Evolutionary conservation across 2,797 vertebrate species (phyloP).

Genomic region (Spinus pinus): DNA sequence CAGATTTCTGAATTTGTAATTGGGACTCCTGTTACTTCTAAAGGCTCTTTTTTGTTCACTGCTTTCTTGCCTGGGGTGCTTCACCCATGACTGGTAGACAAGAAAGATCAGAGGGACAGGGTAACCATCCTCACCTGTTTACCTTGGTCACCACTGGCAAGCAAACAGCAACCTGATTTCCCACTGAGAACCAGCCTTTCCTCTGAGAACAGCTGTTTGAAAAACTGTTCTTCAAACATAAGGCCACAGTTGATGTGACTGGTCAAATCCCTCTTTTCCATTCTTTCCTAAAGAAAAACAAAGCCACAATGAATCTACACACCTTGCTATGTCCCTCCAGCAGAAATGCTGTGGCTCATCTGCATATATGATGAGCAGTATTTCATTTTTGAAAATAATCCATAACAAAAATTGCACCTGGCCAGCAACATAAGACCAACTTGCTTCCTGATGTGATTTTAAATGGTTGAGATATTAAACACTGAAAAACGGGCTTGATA

Average conservation of each 20-base stretch:
- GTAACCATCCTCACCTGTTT: background rate
- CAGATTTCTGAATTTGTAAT: background rate
- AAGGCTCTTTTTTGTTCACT: background rate
- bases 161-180: background rate
- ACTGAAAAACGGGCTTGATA: slow-evolving; percentile 80
- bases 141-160: background rate
- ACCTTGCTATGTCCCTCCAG: background rate
- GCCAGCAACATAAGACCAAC: slow-evolving; percentile 58
- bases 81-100: background rate
- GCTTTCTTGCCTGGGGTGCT: background rate
- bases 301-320: background rate
- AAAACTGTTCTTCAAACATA: background rate
- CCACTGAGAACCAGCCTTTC: background rate
- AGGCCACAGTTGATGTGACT: background rate
- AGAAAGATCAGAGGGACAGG: background rate
- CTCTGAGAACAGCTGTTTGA: background rate
- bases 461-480: slow-evolving; percentile 78
- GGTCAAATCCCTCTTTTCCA: background rate
- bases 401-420: slow-evolving; percentile 44
- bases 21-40: background rate
- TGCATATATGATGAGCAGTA: slow-evolving; percentile 38
- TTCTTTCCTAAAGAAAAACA: background rate
- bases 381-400: slow-evolving; percentile 48
- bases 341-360: slow-evolving; percentile 30
- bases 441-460: slow-evolving; percentile 77